Conservation (phyloP, 2,113 vertebrate genomes). For the Fregetta grallaria region DNA sequence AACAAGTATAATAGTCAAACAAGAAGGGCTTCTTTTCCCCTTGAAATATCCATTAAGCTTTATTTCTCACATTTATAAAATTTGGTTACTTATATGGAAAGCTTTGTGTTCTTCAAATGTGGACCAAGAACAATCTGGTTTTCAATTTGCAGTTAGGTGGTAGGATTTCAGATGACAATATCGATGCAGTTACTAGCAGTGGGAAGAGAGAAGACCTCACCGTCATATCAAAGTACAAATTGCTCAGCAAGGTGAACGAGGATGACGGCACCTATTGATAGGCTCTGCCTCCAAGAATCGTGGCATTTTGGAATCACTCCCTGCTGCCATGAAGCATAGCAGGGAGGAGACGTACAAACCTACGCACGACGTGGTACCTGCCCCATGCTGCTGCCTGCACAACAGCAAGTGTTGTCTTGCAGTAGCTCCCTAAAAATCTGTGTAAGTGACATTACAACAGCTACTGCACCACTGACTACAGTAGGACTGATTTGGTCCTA, state of each 20-base stretch:
- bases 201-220: background rate
- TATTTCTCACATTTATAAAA: background rate
- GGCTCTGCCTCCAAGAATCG: accelerated
- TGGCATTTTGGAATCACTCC: accelerated
- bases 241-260: background rate
- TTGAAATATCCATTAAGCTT: background rate
- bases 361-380: accelerated
- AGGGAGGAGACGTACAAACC: background rate
- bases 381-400: background rate
- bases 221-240: background rate
- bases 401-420: background rate
- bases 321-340: background rate
- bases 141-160: background rate
- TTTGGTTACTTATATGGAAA: background rate
- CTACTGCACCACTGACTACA: background rate
- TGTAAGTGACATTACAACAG: background rate
- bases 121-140: background rate
- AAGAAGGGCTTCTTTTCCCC: accelerated
- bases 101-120: background rate
- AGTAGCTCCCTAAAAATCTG: background rate
- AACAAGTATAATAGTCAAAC: background rate
- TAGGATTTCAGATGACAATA: background rate
- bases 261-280: background rate
- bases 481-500: background rate
- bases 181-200: background rate